Conservation (phyloP, 2,888 invertebrate species). For the Catocala fraxini region DNA sequence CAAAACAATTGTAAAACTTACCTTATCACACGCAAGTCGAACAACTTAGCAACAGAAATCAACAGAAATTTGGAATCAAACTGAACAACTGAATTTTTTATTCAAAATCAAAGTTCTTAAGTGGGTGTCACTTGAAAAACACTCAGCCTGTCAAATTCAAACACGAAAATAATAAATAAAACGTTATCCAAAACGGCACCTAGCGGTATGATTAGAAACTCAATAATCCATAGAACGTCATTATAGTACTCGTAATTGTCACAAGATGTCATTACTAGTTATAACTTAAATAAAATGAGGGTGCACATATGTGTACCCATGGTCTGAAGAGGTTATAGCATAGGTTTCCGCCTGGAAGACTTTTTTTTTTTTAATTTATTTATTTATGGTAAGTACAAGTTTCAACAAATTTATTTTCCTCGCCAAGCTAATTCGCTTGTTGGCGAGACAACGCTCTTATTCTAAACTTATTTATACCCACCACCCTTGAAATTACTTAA, state of each 20-base stretch:
- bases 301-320: not conserved
- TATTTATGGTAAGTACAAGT: no score
- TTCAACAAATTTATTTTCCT: no score
- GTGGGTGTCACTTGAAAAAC: not conserved
- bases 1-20: constrained; percentile 10
- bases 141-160: not conserved
- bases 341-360: no score
- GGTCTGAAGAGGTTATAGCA: constrained; percentile 1
- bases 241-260: not conserved
- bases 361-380: no score
- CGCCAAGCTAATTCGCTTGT: no score
- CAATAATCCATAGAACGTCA: not conserved
- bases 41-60: not conserved
- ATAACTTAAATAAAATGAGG: not conserved
- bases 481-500: no score
- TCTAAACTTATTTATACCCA: no score
- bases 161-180: not conserved
- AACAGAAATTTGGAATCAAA: not conserved
- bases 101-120: not conserved
- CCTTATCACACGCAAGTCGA: constrained; percentile 15
- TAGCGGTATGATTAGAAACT: not conserved
- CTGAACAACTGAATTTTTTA: constrained; percentile 9
- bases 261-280: constrained; percentile 1
- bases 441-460: no score
- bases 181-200: not conserved